Base-by-base conservation (phyloP, 2,113 vertebrate species). In the Butorides virescens region DNA sequence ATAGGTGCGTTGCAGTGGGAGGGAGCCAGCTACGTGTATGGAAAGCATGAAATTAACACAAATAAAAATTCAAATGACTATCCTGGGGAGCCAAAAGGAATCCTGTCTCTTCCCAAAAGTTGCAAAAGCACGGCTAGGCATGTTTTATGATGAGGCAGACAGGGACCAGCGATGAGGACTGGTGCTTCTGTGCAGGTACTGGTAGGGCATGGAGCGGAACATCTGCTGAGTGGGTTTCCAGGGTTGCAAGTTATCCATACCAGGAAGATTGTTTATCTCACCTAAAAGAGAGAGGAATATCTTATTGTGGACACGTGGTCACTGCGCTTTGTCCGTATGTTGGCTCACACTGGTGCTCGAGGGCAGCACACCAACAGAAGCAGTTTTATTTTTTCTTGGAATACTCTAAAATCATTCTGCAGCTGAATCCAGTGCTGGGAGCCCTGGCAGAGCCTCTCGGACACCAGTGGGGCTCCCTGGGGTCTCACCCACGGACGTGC, bases 1-100 rank as follows among this genome's bases (percentile, higher is more conserved):
- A 74, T 10, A 27, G 29, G 56, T 5, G 47, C 23, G 3, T 22
- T 25, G 44, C 65, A 5, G n/a, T 0, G 42, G 29, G 61, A 71
- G 32, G 34, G 67, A 90, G 66, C 0, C 32, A 65, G 36, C 4
- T 3, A 23, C 0, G 1, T 20, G n/a, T 3, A 16, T 2, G 37
- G 59, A 17, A 77, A 77, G 55, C 2, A 18, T 6, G 55, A n/a
- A 49, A 89, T 32, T 21, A 42, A 46, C n/a, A 17, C 26, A 29
- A 56, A 81, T 50, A 29, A 84, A 78, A 91, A 59, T 50, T 27
- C 50, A 19, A 30, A 21, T 27, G 23, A 22, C 20, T 32, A 70
- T n/a, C 37, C 47, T 9, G 15, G 22, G n/a, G n/a, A 84, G 72
- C 29, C 58, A 5, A n/a, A 92, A 79, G 49, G 61, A 70, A 61